phyloP scores from a whole-genome alignment of 2,888 invertebrate genomes.

The Serripes groenlandicus region DNA sequence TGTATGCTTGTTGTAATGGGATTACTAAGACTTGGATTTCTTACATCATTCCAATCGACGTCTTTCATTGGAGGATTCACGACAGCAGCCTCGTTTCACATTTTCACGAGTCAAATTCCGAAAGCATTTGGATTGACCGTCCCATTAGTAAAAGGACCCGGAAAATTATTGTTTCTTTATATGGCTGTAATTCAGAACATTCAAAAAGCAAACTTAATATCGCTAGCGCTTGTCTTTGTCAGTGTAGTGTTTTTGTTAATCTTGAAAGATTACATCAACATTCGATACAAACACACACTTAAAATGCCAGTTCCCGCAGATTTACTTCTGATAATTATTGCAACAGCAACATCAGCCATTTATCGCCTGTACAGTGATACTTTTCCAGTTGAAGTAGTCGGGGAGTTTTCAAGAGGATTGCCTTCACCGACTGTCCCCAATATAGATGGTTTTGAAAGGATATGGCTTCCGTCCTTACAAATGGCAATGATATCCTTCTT shows the following conservation, averaged over 20 bases:
- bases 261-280: constrained; percentile 84
- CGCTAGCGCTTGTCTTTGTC: constrained; percentile 90
- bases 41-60: constrained; percentile 75
- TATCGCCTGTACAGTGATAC: constrained; percentile 58
- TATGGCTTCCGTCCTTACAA: constrained; percentile 68
- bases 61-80: constrained; percentile 80
- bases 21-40: constrained; percentile 69
- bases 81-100: constrained; percentile 77
- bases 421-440: constrained; percentile 75
- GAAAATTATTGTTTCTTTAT: constrained; percentile 87
- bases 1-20: constrained; percentile 73
- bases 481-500: constrained; percentile 78
- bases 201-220: constrained; percentile 89
- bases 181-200: constrained; percentile 89
- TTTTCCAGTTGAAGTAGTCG: constrained; percentile 71
- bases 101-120: constrained; percentile 74
- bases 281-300: no score
- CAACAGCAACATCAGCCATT: no score
- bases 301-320: no score
- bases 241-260: constrained; percentile 90
- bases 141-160: constrained; percentile 64
- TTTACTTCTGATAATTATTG: no score
- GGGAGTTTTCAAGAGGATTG: constrained; percentile 78
- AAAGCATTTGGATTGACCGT: constrained; percentile 71
- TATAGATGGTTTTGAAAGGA: constrained; percentile 28